Base-by-base conservation (phyloP, 2,113 vertebrate genomes). In the Phodopus roborovskii region DNA sequence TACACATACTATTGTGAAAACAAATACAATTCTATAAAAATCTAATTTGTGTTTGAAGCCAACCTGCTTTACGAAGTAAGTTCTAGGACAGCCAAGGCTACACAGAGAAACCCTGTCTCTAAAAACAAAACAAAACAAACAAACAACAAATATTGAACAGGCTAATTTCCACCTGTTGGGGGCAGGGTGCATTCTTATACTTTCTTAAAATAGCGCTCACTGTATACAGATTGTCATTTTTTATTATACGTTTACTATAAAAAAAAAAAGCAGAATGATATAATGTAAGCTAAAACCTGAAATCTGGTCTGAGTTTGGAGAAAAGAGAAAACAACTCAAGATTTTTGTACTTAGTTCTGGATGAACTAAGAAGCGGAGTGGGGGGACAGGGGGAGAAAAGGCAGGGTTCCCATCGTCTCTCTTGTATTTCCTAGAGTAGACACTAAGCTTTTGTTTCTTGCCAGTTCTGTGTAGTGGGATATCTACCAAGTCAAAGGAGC, bases 201-300 rank as follows among this genome's bases (percentile, higher is more conserved):
- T 64, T 73, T 83, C 56, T 96, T 90, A 94, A 92, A 90, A 64
- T 90, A 94, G 58, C 62, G n/a, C 8, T 89, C 39, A 10, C 48
- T 89, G 13, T 56, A 50, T 64, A 91, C 70, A 45, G 78, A 70
- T 56, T 39, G 15, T 85, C 84, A 36, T 87, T 53, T 88, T 88
- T 87, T 64, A 88, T 95, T 79, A 64, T 70, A 19, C 66, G 48
- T 81, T 79, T 79, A 68, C 73, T 86, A 5, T 94, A 48, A 91
- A 90, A 83, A 45, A 83, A 45, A 74, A 90, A 58, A 85, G 64
- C 28, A 71, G 33, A 68, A 50, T 22, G 58, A 68, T 68, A 64
- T 78, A 88, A 91, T 73, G 75, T 60, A 88, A 97, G 53, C 68
- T 88, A 77, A 91, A 94, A 73, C 90, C 2, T 39, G 42, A 71